Conservation (phyloP, 2,888 invertebrate species). For the Torymus aiolomorphi region DNA sequence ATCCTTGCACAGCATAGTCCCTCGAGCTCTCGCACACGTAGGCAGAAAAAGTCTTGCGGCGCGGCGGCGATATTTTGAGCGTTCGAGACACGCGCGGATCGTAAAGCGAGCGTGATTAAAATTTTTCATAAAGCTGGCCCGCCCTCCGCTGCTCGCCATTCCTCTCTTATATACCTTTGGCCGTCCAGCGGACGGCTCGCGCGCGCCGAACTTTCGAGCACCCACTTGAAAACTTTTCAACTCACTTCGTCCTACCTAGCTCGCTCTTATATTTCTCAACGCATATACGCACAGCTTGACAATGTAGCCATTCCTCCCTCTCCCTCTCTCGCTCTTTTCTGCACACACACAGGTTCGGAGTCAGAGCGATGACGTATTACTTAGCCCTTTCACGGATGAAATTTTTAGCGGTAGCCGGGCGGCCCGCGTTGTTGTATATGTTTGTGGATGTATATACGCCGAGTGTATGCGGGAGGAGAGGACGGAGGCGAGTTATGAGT, state of each 20-base stretch:
- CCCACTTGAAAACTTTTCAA: conserved; percentile 65
- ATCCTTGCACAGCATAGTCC: no score
- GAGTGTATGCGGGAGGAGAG: not conserved
- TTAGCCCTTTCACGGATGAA: conserved; percentile 41
- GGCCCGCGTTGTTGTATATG: not conserved
- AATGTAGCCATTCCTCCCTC: conserved; percentile 46
- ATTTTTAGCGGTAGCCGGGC: conserved; percentile 25
- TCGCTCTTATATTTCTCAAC: not conserved
- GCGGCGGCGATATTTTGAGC: conserved; percentile 36
- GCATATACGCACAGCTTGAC: conserved; percentile 11
- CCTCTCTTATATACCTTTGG: conserved; percentile 30
- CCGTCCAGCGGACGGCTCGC: not conserved
- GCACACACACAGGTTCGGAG: not conserved
- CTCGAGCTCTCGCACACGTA: no score
- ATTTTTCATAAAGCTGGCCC: conserved; percentile 56
- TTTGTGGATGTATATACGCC: not conserved
- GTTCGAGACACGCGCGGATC: conserved; percentile 51
- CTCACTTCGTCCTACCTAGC: conserved; percentile 49
- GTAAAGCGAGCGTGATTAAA: conserved; percentile 61
- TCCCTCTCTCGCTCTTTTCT: not conserved
- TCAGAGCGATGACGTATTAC: conserved; percentile 41
- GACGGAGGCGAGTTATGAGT: not conserved
- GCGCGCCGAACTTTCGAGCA: conserved; percentile 60
- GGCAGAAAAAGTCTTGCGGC: conserved; percentile 12
- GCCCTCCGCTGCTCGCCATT: conserved; percentile 21